phyloP scores from a whole-genome alignment of 2,888 invertebrate species.

The Galerucella calmariensis region DNA sequence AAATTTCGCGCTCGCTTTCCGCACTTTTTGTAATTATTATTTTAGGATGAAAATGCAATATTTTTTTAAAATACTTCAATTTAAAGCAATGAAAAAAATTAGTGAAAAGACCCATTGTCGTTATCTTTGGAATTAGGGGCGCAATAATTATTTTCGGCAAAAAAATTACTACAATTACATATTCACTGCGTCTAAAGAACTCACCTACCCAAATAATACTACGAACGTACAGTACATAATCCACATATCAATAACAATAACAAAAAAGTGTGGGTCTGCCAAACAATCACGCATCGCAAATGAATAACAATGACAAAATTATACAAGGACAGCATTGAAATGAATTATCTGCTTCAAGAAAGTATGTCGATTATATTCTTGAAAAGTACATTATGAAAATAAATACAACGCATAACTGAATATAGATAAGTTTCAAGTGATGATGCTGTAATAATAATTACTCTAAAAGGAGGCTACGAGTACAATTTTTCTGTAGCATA shows the following conservation, averaged over 20 bases:
- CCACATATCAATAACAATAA: background rate
- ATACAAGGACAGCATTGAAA: background rate
- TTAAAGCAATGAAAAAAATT: too few species aligned
- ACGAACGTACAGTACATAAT: background rate
- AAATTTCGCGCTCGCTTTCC: too few species aligned
- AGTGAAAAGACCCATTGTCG: too few species aligned
- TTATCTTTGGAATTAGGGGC: too few species aligned
- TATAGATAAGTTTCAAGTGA: background rate
- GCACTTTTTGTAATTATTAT: too few species aligned
- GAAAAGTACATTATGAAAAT: conserved; percentile 6
- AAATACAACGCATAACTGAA: background rate
- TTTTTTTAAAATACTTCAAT: too few species aligned
- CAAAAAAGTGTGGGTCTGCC: background rate
- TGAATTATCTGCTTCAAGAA: background rate
- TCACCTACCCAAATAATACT: background rate
- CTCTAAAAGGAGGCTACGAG: background rate
- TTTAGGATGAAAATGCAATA: too few species aligned
- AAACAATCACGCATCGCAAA: conserved; percentile 1
- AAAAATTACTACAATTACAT: too few species aligned
- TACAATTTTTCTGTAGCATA: background rate
- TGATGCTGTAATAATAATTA: background rate
- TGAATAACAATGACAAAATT: conserved; percentile 4
- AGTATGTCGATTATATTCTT: conserved; percentile 5
- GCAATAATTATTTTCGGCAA: too few species aligned
- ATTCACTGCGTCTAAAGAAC: background rate